Base-by-base conservation (phyloP, 2,797 vertebrate species). In the Adrianichthys oophorus region DNA sequence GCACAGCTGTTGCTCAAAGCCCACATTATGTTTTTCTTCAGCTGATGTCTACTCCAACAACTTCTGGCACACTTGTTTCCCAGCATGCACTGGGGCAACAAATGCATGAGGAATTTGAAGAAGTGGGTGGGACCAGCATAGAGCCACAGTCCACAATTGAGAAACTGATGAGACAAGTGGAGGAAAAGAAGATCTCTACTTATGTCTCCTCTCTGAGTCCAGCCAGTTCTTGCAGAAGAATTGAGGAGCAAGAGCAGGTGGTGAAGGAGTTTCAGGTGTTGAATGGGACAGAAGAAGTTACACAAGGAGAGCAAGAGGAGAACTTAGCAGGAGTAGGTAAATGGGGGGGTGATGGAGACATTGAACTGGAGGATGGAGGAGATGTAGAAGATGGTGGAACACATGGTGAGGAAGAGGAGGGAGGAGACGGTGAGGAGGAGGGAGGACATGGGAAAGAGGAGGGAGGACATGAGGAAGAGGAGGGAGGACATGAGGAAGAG, bases 31-130 rank as follows among this genome's bases (percentile, higher is more conserved):
- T 81, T 29, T 18, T 87, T 3, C 45, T 82, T 19, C 76, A 76
- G 59, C 74, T 84, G 58, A 51, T 84, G 15, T 74, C 75, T 71
- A 47, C 79, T 0, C 77, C 79, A n/a, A 54, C 68, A 3, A 50
- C 59, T 68, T 64, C 42, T 0, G 40, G 64, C 10, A 43, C 62
- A 13, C 4, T 32, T 14, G 2, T 4, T 15, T 70, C 48, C 18
- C 79, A 76, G 19, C 4, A 61, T 47, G 52, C 62, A 29, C 6
- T 6, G 3, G 60, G 16, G 29, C 23, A 49, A 2, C 17, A 21
- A 1, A 4, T 8, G 32, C 26, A 49, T 47, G 50, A 41, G 4
- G 49, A 1, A 13, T 49, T 41, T 3, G 32, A 37, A 15, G 37
- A 50, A 15, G 14, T 23, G 4, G 5, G 41, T 24, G 24, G 44